Base-by-base conservation (phyloP, 2,113 vertebrate genomes). In the Martes martes region DNA sequence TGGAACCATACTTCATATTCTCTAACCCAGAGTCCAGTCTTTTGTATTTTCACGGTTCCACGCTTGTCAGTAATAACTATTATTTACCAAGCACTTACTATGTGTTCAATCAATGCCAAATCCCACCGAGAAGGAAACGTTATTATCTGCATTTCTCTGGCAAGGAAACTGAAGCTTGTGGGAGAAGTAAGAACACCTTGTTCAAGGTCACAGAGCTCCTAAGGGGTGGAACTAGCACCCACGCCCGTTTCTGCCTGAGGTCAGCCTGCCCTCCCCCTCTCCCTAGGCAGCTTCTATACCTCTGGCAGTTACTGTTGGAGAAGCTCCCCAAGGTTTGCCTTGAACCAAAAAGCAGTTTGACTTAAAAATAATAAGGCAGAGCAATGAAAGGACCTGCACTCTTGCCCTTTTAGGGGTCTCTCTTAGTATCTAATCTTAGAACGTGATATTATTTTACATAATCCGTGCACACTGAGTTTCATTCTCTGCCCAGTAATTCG, bases 281-380 rank as follows among this genome's bases (percentile, higher is more conserved):
- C 23, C 33, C n/a, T 5, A 6, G 36, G 26, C 7, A 61, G 31
- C 15, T 82, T 14, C 21, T 24, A 6, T 19, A 45, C 61, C 4
- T 42, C 52, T 78, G 57, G 21, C 6, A 42, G 26, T 36, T 78
- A 11, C 2, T 28, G 6, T 63, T 39, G 52, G 19, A 91, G 50
- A 91, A 80, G 57, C 33, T 81, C 47, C 14, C 33, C 19, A 52
- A 52, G 11, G 26, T 45, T 57, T 78, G 19, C 36, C 15, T 73
- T 94, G 82, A 97, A 45, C 28, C 33, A 63, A 94, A 78, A 93
- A 74, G 16, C 50, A 92, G 26, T 82, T 95, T 95, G 42, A 80
- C 14, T 78, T 88, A 92, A 55, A 92, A 63, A 90, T 74, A 50
- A 4, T 16, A 88, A 94, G 42, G 28, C 10, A 55, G 39, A 33